Base-by-base conservation (phyloP, 2,113 vertebrate species). In the Platysteira castanea region DNA sequence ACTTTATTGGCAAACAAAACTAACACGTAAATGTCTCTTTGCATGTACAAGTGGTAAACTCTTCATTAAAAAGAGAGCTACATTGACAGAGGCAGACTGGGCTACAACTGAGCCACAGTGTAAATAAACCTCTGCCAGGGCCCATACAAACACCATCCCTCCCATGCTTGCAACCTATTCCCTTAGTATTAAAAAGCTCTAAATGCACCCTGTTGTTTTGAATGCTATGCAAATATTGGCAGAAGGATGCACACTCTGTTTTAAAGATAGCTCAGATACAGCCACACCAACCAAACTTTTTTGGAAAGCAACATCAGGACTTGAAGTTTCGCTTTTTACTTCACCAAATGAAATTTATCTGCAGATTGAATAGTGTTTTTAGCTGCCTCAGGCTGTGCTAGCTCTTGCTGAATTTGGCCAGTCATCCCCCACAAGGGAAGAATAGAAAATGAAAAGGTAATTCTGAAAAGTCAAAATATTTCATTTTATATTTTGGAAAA, bases 71-170 rank as follows among this genome's bases (percentile, higher is more conserved):
- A 81, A 69, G 33, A 89, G 56, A 68, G 39, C 37, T 50, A 37
- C 74, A 39, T 42, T 90, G 75, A 87, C 30, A 37, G 73, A 59
- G 33, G 42, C 86, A 61, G 79, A 37, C 64, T 74, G 90, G 76
- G n/a, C 76, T 69, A 21, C 30, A 86, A 19, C 63, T 90, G 95
- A 95, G 87, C 81, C 87, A 73, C 59, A 76, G 79, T 23, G 92
- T 44, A 93, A 97, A 96, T 81, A 96, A 95, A 77, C 35, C 63
- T 94, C 87, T 78, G 79, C 54, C 75, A 81, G 60, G 76, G 59
- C n/a, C 30, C 87, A n/a, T 31, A 22, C 79, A 80, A 50, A 39
- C 9, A 1, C 52, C n/a, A 14, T 65, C 63, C 46, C 63, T 63
- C 57, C 33, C 33, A 18, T 31, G 39, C 69, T 47, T 57, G 50